phyloP scores from a whole-genome alignment of 2,113 vertebrate species.

The Todiramphus chloris region DNA sequence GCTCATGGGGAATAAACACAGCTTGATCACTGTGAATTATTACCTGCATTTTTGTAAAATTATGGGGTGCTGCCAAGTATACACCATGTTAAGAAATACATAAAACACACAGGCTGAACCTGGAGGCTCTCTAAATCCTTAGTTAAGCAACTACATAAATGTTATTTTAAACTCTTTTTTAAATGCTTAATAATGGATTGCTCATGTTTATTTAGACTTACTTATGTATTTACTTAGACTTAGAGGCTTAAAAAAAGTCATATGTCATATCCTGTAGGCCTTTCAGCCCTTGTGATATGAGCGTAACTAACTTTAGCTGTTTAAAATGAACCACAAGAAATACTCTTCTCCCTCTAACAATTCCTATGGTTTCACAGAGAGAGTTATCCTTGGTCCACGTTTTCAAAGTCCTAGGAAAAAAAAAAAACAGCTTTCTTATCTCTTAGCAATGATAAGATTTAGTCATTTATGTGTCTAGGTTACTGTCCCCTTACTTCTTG shows the following conservation, averaged over 20 bases:
- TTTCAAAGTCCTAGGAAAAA: neutral
- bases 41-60: slow-evolving; percentile 35
- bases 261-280: neutral
- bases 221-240: neutral
- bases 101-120: neutral
- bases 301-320: neutral
- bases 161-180: slow-evolving; percentile 11
- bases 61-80: slow-evolving; percentile 23
- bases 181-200: neutral
- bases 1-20: neutral
- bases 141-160: neutral
- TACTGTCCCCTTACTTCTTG: neutral
- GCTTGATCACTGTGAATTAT: neutral
- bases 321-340: neutral
- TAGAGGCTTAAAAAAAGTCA: neutral
- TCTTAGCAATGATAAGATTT: neutral
- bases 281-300: neutral
- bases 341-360: neutral
- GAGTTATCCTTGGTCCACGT: neutral
- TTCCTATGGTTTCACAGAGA: neutral
- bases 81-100: slow-evolving; percentile 4
- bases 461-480: neutral
- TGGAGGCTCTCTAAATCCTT: neutral
- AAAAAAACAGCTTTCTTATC: neutral
- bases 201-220: slow-evolving; percentile 2